These are phyloP conservation scores for Lepus americanus DNA, from an alignment of 2,113 vertebrate species.

Conservation along the genomic window DNA sequence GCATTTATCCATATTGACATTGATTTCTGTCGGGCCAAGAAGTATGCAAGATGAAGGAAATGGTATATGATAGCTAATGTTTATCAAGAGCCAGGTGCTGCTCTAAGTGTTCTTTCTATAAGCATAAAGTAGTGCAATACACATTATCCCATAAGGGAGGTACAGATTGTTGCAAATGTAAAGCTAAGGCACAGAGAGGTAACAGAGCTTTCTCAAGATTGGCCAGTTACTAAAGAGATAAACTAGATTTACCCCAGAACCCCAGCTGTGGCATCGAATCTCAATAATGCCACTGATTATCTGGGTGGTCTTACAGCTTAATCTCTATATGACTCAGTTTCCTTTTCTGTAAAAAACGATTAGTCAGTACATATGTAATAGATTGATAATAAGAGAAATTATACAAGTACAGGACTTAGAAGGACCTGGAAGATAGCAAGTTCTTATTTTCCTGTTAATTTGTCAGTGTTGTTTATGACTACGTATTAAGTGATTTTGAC, in stretches of 20 bases:
- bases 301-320: background rate
- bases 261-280: background rate
- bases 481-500: background rate
- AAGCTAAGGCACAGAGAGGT: background rate
- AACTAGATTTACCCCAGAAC: background rate
- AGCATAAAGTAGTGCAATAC: background rate
- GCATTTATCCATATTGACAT: slow-evolving; percentile 52
- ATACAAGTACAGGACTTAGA: background rate
- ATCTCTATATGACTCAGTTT: background rate
- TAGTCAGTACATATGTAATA: background rate
- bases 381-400: background rate
- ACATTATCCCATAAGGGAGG: background rate
- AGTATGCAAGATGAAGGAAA: slow-evolving; percentile 48
- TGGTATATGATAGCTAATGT: background rate
- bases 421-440: background rate
- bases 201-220: background rate
- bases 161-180: background rate
- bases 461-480: background rate
- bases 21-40: slow-evolving; percentile 56
- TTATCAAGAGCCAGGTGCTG: background rate
- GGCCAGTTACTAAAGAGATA: background rate
- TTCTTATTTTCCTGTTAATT: slow-evolving; percentile 32
- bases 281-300: background rate
- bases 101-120: background rate
- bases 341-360: background rate